Evolutionary conservation across 2,888 invertebrate genomes (phyloP).

Genomic region (Xiphydria camelus): DNA sequence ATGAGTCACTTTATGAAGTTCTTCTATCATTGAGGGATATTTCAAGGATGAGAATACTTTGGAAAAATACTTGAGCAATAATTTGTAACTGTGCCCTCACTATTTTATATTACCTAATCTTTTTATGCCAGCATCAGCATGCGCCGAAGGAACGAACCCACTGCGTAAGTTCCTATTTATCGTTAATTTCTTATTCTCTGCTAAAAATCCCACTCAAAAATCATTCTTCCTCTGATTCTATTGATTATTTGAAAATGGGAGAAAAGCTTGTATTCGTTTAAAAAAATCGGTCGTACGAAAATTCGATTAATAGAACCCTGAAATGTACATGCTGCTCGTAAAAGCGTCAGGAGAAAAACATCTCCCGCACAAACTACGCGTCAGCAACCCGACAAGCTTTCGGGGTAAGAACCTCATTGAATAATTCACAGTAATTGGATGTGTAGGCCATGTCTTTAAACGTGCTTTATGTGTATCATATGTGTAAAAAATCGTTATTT

Average conservation of each 20-base stretch:
- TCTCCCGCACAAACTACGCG: conserved; percentile 63
- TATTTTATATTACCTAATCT: conserved; percentile 19
- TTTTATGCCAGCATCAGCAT: conserved; percentile 50
- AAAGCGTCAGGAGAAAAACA: conserved; percentile 76
- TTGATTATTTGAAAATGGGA: too few species aligned
- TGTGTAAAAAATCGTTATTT: too few species aligned
- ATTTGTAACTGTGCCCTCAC: too few species aligned
- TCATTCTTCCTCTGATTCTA: too few species aligned
- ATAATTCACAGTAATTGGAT: conserved; percentile 8
- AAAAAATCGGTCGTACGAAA: too few species aligned
- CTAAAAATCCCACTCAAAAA: too few species aligned
- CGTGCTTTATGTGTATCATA: conserved; percentile 8
- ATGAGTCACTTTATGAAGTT: too few species aligned
- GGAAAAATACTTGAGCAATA: too few species aligned
- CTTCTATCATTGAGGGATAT: too few species aligned
- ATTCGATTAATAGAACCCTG: conserved; percentile 37
- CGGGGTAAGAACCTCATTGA: conserved; percentile 46
- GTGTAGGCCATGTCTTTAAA: conserved; percentile 7
- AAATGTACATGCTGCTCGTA: conserved; percentile 52
- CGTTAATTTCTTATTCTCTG: neutral
- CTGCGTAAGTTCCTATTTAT: conserved; percentile 48
- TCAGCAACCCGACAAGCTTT: conserved; percentile 52
- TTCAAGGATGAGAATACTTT: too few species aligned
- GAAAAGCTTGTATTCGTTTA: too few species aligned
- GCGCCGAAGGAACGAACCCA: conserved; percentile 55